Evolutionary conservation across 1,140 invertebrate species (phyloP).

Genomic region (Heliothis virescens): DNA sequence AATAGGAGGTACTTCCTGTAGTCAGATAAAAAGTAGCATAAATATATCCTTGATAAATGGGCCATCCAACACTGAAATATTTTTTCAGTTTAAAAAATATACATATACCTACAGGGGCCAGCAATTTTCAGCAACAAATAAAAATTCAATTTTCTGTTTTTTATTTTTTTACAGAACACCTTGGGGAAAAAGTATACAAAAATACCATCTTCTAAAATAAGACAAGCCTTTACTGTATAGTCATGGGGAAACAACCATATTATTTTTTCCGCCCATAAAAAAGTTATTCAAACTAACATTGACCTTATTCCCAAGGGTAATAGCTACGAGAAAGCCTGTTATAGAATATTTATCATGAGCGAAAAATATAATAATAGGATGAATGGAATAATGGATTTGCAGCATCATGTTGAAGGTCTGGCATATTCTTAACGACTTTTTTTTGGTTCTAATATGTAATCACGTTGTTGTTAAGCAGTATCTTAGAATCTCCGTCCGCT

Average conservation of each 20-base stretch:
- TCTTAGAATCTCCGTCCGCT: too few species aligned
- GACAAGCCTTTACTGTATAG: not conserved
- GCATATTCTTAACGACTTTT: conserved; percentile 4
- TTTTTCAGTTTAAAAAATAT: too few species aligned
- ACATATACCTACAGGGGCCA: too few species aligned
- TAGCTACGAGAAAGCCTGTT: not conserved
- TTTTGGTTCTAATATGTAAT: not conserved
- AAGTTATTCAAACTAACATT: conserved; percentile 25
- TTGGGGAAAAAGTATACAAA: not conserved
- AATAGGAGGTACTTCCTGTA: too few species aligned
- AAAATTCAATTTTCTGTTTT: too few species aligned
- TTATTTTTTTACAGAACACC: too few species aligned
- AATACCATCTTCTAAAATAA: not conserved
- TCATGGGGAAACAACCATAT: not conserved
- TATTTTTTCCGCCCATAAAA: not conserved
- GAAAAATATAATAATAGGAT: conserved; percentile 18
- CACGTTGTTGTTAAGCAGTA: not conserved
- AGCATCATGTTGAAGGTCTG: not conserved
- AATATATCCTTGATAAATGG: too few species aligned
- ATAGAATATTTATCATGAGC: conserved; percentile 19
- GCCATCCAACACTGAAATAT: too few species aligned
- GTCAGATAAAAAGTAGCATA: too few species aligned
- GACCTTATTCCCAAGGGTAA: conserved; percentile 21
- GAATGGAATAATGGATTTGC: not conserved
- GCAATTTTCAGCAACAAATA: too few species aligned